Evolutionary conservation across 2,113 vertebrate species (phyloP), one percentile per base, ranked within the genome.

Genomic region (Ursus arctos): DNA sequence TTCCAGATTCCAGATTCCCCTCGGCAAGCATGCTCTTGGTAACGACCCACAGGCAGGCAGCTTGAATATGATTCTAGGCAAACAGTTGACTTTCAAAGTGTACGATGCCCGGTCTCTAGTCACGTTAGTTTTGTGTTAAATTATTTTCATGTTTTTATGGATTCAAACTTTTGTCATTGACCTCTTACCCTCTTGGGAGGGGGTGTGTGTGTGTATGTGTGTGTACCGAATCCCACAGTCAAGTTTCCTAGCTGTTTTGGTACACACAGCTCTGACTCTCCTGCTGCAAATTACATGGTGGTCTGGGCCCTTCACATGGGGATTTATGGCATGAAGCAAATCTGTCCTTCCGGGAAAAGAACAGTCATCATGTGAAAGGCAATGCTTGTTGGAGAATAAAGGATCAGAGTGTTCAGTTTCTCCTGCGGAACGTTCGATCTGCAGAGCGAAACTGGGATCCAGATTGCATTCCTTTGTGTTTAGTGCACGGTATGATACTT

Each of bases 41-140:
- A 6, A 57, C 0, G 2, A 6, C 4, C 13, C 9, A 0, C 19
- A 26, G 33, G 51, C 1, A 1, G 8, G 3, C 4, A 14, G 15
- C 55, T 18, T 36, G 31, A 10, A 2, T 3, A 13, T 0, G 19
- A 16, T 24, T 79, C 28, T 11, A 0, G 33, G 0, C 13, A 13
- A 24, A 14, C 28, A 0, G 0, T 18, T n/a, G 24, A 28, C 36
- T 24, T 86, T 7, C 22, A 49, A 31, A 14, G 10, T 65, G 8
- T 10, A 4, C 8, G 2, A 26, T 0, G 53, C n/a, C 40, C n/a
- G 8, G 4, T 77, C 10, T 69, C 24, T 74, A 18, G 57, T 4
- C 15, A 36, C 5, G 24, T 28, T 6, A 15, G 1, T 51, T 82
- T 88, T n/a, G 14, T 13, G 43, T 76, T 4, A 24, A n/a, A 24